A percentile compares a stretch with the other conserved stretches of the same genome.
Evolutionary conservation across 2,797 vertebrate genomes (phyloP).

Genomic region (Malurus leucopterus): DNA sequence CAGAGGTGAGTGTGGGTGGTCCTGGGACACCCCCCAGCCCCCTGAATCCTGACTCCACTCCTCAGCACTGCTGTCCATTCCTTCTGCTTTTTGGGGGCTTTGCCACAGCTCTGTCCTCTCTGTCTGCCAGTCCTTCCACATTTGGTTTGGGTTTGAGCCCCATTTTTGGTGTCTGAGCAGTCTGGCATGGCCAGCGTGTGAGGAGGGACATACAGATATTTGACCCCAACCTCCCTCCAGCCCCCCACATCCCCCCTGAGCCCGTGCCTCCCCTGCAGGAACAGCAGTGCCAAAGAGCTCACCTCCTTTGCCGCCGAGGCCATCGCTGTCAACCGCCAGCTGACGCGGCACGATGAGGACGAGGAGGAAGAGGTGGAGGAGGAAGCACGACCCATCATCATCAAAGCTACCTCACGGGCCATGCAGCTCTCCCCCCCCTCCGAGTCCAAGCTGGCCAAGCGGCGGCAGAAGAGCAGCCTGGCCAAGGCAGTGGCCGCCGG

Average conservation of each 20-base stretch:
- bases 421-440: conserved; percentile 91
- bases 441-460: conserved; percentile 88
- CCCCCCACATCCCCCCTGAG: not conserved
- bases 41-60: not conserved
- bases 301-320: conserved; percentile 93
- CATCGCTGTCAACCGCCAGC: conserved; percentile 92
- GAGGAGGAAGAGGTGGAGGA: conserved; percentile 83
- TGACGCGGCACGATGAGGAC: conserved; percentile 86
- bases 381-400: conserved; percentile 81
- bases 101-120: rapidly evolving
- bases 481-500: conserved; percentile 78
- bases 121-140: not conserved
- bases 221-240: not conserved
- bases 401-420: conserved; percentile 85
- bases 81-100: not conserved
- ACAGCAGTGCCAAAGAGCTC: conserved; percentile 94
- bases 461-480: conserved; percentile 85
- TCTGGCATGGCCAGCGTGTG: rapidly evolving
- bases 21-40: not conserved
- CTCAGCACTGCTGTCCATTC: rapidly evolving
- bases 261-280: conserved; percentile 67
- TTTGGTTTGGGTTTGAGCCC: rapidly evolving
- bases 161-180: not conserved
- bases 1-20: conserved; percentile 82
- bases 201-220: rapidly evolving